Base-by-base conservation (phyloP, 2,113 vertebrate genomes). In the Pedetes capensis region DNA sequence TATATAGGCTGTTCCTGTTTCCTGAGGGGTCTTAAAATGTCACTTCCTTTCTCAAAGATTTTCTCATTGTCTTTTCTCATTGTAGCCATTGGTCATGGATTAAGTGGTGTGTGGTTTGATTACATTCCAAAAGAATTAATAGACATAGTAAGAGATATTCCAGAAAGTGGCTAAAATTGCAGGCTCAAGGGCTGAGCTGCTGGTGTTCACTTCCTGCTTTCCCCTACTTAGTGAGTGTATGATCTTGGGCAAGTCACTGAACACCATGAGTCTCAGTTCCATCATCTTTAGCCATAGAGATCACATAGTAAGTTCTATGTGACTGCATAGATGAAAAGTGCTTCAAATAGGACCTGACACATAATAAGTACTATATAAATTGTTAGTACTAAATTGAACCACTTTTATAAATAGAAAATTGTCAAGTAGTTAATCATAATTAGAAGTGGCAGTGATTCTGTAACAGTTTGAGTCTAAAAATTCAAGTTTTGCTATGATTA, bases 391-490 rank as follows among this genome's bases (percentile, higher is more conserved):
- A 44, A 84, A 47, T 29, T 34, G 4, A 81, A 63, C 32, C 12
- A 25, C 69, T 72, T 89, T 89, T 95, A 75, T 75, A 90, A 47
- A 75, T 29, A 80, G 42, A 96, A 66, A 83, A 84, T 29, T 42
- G 5, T 75, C 51, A 49, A 29, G 44, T 20, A 29, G 34, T 72
- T 51, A 47, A 51, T 39, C 86, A 53, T 74, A 64, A 14, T 80
- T 81, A 89, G 49, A 63, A 74, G 16, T 23, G 18, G 8, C 37
- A 87, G 11, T 94, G 23, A 87, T 75, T 89, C 18, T 57, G 37
- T 14, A 78, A 32, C 23, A 63, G 49, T 49, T 84, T 78, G 37
- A 37, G 44, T 22, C 10, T 83, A 75, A 83, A n/a, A 90, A 87
- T 89, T 85, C 18, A 75, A 32, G 42, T 63, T 75, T 89, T 53